Evolutionary conservation across 2,797 vertebrate genomes (phyloP), one percentile per base, ranked within the genome.

Genomic region (Mormyrops attenuatus): DNA sequence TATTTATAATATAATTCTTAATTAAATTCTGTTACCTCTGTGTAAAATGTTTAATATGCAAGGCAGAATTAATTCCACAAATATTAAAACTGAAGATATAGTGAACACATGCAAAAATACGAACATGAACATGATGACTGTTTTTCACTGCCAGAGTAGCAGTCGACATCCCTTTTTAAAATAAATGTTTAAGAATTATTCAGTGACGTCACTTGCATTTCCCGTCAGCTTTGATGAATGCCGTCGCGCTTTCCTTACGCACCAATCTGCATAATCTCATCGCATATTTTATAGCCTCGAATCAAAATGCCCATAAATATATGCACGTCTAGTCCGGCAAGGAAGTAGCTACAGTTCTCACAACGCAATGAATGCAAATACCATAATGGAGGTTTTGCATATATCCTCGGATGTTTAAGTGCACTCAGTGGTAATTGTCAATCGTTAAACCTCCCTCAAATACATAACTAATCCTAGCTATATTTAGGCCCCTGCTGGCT

Each of bases 291-390:
- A 87, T 2, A 57, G 85, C 85, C 85, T 57, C 5, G 13, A 57
- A 38, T 60, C 34, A 53, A 41, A 87, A 87, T 38, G 26, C 22
- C 52, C 50, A 57, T 55, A 55, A 87, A 87, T 87, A 85, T 17
- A 87, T 30, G 17, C 38, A 57, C 52, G 53, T 87, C 53, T 52
- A 2, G 53, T 85, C 49, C 13, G 22, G 22, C 85, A 3, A 34
- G 30, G 50, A 87, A 55, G 50, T n/a, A n/a, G 85, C 52, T 52
- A 17, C 57, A 22, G 26, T 55, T 87, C 50, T 20, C 13, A 17
- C 15, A 57, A 41, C 85, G 50, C 47, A 87, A 87, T 87, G 85
- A 87, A 53, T 87, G 85, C 85, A 57, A 87, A 87, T 52, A 87
- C 85, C 85, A 41, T 57, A 41, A 41, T n/a, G 30, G 9, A 55